Base-by-base conservation (phyloP, 2,888 invertebrate species). In the Dorcus hopei region DNA sequence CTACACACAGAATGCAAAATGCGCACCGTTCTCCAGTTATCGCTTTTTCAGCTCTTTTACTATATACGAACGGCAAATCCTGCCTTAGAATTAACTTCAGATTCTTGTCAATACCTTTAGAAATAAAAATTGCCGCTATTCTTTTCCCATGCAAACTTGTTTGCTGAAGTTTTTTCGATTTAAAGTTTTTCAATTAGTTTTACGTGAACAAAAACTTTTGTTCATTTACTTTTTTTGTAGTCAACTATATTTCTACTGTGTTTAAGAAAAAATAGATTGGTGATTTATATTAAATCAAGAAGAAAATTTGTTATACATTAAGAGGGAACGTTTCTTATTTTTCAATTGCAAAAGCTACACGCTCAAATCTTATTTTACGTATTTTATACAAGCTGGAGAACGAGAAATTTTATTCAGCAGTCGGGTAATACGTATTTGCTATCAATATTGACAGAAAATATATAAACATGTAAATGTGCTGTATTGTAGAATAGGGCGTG, bases 121-220 rank as follows among this genome's bases (percentile, higher is more conserved):
- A 9, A 45, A n/a, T 11, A 45, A 45, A 45, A 45, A 11, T 45
- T 45, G 23, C 45, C 19, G 19, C 23, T 45, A 16, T 45, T 45
- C 19, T 45, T 45, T 19, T 45, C 19, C 19, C 14, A 9, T 33
- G 45, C 16, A 45, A 45, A 19, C 45, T 45, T 19, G 14, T 41
- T 41, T 14, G 41, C 4, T 2, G 41, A 41, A 41, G 41, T 49
- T 49, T 42, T 49, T 56, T 59, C 59, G 59, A 59, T 59, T 59
- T 55, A 57, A 62, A 65, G 62, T 62, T 64, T 65, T 64, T 64
- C 62, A 65, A 65, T 64, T 65, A 65, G 63, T 64, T 64, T 58
- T 62, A 53, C 56, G 57, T 58, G 52, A 33, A 33, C 26, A 33
- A 33, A 33, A 33, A 57, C 62, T 64, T 56, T 26, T 38, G 48